These are phyloP conservation scores for Dyspetes luteomarginatus DNA, from an alignment of 2,888 invertebrate genomes.

Conservation along the genomic window DNA sequence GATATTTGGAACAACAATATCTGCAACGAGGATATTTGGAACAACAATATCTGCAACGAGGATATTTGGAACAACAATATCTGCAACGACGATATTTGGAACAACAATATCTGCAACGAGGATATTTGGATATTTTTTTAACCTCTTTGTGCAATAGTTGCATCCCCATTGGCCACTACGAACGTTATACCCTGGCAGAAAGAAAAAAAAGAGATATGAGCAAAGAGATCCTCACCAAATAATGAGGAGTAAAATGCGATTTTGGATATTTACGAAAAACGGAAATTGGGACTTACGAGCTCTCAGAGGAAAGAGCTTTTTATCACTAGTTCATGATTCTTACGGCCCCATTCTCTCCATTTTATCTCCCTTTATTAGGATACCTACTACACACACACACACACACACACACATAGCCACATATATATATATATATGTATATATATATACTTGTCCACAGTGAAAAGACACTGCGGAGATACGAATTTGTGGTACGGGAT, in stretches of 20 bases:
- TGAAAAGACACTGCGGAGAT: slow-evolving; percentile 37
- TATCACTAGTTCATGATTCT: slow-evolving; percentile 14
- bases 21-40: too few relatives aligned
- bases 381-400: too few relatives aligned
- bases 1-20: too few relatives aligned
- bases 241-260: slow-evolving; percentile 29
- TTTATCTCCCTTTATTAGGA: not conserved
- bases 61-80: too few relatives aligned
- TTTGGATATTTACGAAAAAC: slow-evolving; percentile 23
- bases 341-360: not conserved
- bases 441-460: slow-evolving; percentile 5
- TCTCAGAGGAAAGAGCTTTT: slow-evolving; percentile 9
- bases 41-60: too few relatives aligned
- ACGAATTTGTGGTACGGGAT: slow-evolving; percentile 35
- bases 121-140: not conserved
- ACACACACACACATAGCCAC: not conserved
- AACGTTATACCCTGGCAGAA: not conserved
- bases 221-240: not conserved
- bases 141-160: not conserved
- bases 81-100: too few relatives aligned
- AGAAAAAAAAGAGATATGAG: not conserved
- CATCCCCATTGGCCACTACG: not conserved
- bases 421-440: not conserved
- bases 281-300: slow-evolving; percentile 11
- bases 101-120: too few relatives aligned